Evolutionary conservation across 2,888 invertebrate species (phyloP).

Genomic region (Lithosia quadra): DNA sequence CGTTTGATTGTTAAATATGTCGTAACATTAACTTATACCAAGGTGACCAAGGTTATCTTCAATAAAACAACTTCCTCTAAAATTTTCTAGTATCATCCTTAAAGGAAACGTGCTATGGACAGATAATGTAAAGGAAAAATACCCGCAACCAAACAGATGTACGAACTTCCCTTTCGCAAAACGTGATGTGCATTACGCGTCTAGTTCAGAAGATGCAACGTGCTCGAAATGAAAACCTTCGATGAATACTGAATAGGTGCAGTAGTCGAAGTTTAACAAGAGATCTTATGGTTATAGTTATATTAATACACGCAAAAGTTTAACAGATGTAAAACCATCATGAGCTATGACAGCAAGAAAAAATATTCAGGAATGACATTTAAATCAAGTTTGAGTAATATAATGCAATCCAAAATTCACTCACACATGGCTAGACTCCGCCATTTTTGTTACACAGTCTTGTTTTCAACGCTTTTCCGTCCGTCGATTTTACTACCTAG

Average conservation of each 20-base stretch:
- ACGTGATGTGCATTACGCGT: conserved; percentile 34
- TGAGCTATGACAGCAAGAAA: too few species aligned
- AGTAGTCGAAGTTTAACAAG: conserved; percentile 14
- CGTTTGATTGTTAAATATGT: background rate
- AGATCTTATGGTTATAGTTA: too few species aligned
- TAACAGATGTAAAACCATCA: too few species aligned
- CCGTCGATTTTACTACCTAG: too few species aligned
- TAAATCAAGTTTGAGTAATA: too few species aligned
- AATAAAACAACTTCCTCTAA: conserved; percentile 35
- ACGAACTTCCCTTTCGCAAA: conserved; percentile 38
- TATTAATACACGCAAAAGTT: background rate
- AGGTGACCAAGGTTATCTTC: conserved; percentile 15
- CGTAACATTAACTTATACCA: conserved; percentile 8
- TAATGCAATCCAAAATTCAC: too few species aligned
- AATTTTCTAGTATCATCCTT: conserved; percentile 44
- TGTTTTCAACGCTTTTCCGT: too few species aligned
- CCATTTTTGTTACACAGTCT: too few species aligned
- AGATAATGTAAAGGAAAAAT: conserved; percentile 43
- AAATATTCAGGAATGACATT: too few species aligned
- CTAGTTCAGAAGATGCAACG: conserved; percentile 29
- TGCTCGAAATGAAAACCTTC: conserved; percentile 31
- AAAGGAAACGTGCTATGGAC: conserved; percentile 41
- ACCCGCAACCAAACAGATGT: conserved; percentile 21
- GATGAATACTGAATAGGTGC: conserved; percentile 50
- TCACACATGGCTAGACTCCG: too few species aligned